Conservation (phyloP, 2,113 vertebrate species). For the Prionailurus bengalensis region DNA sequence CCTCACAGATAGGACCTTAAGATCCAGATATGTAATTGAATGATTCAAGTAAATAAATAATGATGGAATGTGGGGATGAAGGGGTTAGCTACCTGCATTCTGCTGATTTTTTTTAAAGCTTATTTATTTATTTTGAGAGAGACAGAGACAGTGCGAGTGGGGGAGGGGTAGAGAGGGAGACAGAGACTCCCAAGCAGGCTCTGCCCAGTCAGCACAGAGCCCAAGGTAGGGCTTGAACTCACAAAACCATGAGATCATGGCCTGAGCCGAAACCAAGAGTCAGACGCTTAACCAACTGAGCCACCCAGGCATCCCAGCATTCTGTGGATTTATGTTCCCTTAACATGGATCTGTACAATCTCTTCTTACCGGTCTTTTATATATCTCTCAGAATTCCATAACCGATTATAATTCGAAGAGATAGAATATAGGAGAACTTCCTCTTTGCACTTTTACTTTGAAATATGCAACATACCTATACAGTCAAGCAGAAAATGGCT, state of each 20-base stretch:
- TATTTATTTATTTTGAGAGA: too few species aligned
- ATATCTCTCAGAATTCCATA: background rate
- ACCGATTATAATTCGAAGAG: background rate
- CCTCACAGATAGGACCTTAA: background rate
- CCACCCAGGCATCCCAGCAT: too few species aligned
- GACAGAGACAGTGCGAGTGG: too few species aligned
- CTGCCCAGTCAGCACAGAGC: too few species aligned
- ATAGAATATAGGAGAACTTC: background rate
- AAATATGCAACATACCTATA: background rate
- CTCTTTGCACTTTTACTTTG: background rate
- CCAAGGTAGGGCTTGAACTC: too few species aligned
- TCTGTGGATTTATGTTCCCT: background rate
- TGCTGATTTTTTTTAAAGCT: background rate
- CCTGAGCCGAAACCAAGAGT: too few species aligned
- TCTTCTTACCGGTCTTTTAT: slow-evolving; percentile 8
- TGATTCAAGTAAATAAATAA: background rate
- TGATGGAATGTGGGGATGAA: background rate
- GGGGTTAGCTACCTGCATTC: background rate
- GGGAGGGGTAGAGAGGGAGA: too few species aligned
- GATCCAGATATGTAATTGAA: background rate
- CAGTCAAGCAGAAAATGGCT: background rate
- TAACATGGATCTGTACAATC: background rate
- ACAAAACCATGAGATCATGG: too few species aligned
- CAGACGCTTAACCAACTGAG: too few species aligned
- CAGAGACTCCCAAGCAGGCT: too few species aligned